Evolutionary conservation across 2,113 vertebrate genomes (phyloP).

Genomic region (Rhinichthys klamathensis): DNA sequence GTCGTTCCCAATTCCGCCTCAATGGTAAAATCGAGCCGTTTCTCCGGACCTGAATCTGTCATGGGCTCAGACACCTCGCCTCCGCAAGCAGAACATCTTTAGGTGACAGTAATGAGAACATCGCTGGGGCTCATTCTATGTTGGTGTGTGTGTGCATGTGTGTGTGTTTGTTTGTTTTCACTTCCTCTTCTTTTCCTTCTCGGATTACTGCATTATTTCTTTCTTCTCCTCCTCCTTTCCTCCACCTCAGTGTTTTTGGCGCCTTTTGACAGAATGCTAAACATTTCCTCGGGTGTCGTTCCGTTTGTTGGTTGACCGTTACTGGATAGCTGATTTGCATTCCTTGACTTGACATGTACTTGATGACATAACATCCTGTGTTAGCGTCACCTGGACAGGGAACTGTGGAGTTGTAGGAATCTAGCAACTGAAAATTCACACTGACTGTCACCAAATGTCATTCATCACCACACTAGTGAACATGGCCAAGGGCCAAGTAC

Average conservation of each 20-base stretch:
- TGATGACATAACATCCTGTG: constrained; percentile 47
- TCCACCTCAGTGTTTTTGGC: constrained; percentile 28
- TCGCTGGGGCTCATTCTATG: constrained; percentile 24
- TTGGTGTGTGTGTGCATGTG: constrained; percentile 18
- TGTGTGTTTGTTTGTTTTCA: neutral
- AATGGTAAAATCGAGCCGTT: constrained; percentile 38
- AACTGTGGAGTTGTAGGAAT: constrained; percentile 67
- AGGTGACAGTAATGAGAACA: constrained; percentile 63
- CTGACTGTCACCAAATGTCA: constrained; percentile 30
- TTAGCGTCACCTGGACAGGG: constrained; percentile 43
- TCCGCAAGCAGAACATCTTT: constrained; percentile 52
- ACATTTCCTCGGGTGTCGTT: constrained; percentile 33
- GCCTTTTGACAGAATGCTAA: constrained; percentile 47
- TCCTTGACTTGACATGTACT: constrained; percentile 61
- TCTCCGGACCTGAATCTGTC: constrained; percentile 63
- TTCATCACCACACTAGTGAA: constrained; percentile 1
- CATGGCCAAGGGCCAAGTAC: constrained; percentile 28
- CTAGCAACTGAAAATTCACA: constrained; percentile 23
- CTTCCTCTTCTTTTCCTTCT: neutral
- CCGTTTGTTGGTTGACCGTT: constrained; percentile 44
- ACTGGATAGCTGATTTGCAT: constrained; percentile 52
- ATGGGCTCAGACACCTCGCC: constrained; percentile 44
- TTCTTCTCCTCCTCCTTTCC: constrained; percentile 24
- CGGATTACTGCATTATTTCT: constrained; percentile 5
- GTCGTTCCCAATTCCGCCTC: constrained; percentile 54